These are phyloP conservation scores for Notocelia uddmanniana DNA, from an alignment of 2,888 invertebrate genomes.

Conservation along the genomic window DNA sequence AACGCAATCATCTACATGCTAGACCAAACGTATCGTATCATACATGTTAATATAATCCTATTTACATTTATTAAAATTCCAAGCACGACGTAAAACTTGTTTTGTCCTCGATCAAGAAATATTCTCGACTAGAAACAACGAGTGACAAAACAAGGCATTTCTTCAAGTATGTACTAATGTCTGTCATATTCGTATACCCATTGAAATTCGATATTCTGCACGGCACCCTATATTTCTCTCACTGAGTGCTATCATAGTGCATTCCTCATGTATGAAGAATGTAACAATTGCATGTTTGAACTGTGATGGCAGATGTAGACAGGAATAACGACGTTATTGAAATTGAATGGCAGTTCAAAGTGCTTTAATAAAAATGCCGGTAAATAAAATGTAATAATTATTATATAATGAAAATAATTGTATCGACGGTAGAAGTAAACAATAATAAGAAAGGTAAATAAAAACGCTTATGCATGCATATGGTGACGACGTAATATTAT, in stretches of 20 bases:
- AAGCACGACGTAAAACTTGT: conserved; percentile 37
- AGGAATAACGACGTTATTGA: background rate
- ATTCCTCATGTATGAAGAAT: conserved; percentile 1
- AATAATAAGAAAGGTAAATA: no score
- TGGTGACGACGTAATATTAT: no score
- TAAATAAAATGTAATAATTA: no score
- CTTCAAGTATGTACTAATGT: conserved; percentile 3
- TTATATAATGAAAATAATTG: no score
- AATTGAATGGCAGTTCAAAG: background rate
- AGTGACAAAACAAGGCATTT: conserved; percentile 21
- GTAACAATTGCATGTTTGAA: conserved; percentile 4
- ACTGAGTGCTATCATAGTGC: conserved; percentile 10
- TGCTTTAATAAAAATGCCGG: no score
- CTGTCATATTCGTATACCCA: conserved; percentile 18
- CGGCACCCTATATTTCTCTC: conserved; percentile 14
- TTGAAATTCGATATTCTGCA: conserved; percentile 37
- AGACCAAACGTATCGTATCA: conserved; percentile 39
- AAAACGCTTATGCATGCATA: no score
- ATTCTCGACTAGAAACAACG: conserved; percentile 28
- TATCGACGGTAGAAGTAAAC: no score
- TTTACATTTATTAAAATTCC: conserved; percentile 43
- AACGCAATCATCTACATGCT: conserved; percentile 43
- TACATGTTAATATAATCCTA: conserved; percentile 42
- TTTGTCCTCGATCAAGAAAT: conserved; percentile 38
- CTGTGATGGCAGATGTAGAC: background rate